These are phyloP conservation scores for Agelas oroides DNA, from an alignment of 37 sponge, comb jelly and placozoan genomes.

Conservation along the genomic window DNA sequence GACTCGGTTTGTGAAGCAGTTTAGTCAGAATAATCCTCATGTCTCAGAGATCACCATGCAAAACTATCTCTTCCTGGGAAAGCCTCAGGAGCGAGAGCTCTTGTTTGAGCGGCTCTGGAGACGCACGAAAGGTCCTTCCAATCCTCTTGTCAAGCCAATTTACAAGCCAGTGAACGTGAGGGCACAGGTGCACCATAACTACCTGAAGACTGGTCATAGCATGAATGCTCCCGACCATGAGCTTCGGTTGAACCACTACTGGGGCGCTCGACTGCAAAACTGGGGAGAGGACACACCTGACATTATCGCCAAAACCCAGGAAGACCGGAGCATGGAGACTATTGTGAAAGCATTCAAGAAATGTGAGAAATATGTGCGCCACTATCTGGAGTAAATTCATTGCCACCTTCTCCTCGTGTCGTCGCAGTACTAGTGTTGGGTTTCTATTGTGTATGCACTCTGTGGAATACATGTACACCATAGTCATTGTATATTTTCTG, in stretches of 20 bases:
- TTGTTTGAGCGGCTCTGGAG: constrained; percentile 63
- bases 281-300: constrained; percentile 82
- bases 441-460: too few relatives aligned
- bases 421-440: too few relatives aligned
- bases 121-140: constrained; percentile 52
- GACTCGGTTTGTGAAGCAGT: constrained; percentile 47
- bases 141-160: constrained; percentile 78
- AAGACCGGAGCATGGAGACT: constrained; percentile 54
- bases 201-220: neutral
- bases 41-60: constrained; percentile 70
- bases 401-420: too few relatives aligned
- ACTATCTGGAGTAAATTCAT: constrained; percentile 1
- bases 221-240: constrained; percentile 32
- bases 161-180: constrained; percentile 54
- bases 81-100: constrained; percentile 34
- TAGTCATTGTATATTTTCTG: too few relatives aligned
- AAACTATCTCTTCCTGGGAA: constrained; percentile 76
- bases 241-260: constrained; percentile 85
- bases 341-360: constrained; percentile 49
- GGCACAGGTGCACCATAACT: constrained; percentile 72
- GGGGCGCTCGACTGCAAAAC: constrained; percentile 83
- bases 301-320: constrained; percentile 45
- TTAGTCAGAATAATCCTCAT: constrained; percentile 5
- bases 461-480: too few relatives aligned
- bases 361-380: constrained; percentile 29